These are phyloP conservation scores for Diceros bicornis DNA, from an alignment of 2,797 vertebrate species.

Conservation along the genomic window DNA sequence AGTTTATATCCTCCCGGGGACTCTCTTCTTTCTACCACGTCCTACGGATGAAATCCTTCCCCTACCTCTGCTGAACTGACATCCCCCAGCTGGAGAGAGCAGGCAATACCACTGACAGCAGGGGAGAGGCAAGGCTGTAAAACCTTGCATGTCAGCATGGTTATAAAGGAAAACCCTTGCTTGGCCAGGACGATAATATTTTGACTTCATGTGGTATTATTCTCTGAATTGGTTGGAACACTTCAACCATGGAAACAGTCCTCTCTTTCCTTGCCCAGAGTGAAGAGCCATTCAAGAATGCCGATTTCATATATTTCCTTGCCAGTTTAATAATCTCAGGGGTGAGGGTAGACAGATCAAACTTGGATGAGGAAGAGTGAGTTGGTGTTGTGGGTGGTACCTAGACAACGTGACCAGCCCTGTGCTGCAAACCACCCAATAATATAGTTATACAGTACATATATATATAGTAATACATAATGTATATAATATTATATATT, in stretches of 20 bases:
- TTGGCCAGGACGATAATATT: conserved; percentile 65
- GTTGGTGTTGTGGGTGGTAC: background rate
- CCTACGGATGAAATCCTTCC: background rate
- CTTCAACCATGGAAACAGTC: conserved; percentile 69
- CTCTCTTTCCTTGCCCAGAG: conserved; percentile 68
- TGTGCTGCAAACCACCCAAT: background rate
- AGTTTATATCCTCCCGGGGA: background rate
- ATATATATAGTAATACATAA: too few relatives aligned
- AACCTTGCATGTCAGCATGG: conserved; percentile 64
- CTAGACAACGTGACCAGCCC: background rate
- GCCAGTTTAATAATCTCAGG: conserved; percentile 72
- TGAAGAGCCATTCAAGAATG: conserved; percentile 73
- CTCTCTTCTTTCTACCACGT: conserved; percentile 10
- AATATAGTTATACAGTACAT: too few relatives aligned
- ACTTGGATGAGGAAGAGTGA: background rate
- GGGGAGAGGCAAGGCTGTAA: background rate
- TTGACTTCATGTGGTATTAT: conserved; percentile 79
- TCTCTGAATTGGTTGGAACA: conserved; percentile 78
- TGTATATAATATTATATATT: too few relatives aligned
- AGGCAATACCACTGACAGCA: background rate
- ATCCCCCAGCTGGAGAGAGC: background rate
- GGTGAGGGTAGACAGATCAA: conserved; percentile 36
- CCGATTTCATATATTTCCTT: background rate
- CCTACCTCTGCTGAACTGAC: conserved; percentile 3
- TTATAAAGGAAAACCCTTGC: conserved; percentile 70